A percentile compares a stretch with the other conserved stretches of the same genome.
phyloP scores from a whole-genome alignment of 2,113 vertebrate species.

The Notarius lentiginosus region DNA sequence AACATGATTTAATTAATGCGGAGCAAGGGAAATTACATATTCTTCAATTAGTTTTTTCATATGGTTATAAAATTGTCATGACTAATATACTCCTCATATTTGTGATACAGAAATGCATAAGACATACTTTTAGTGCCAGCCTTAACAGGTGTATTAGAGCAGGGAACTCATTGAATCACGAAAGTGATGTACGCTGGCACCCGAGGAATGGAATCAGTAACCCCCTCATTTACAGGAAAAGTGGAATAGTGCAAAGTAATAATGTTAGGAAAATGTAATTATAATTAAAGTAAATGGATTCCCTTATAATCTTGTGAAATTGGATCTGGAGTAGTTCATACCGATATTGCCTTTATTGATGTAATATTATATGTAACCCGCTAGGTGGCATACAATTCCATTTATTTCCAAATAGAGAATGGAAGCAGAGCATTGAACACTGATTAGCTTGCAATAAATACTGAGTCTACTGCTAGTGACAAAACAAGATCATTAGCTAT shows the following conservation, averaged over 20 bases:
- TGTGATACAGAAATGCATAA: background rate
- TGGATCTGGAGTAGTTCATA: background rate
- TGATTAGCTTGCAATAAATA: background rate
- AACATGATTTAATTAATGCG: background rate
- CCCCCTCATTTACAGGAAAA: background rate
- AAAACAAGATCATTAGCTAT: background rate
- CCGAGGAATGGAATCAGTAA: background rate
- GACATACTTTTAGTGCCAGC: background rate
- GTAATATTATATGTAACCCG: conserved; percentile 54
- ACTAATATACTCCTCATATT: background rate
- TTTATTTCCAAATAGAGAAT: background rate
- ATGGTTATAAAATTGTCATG: background rate
- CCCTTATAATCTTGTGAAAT: background rate
- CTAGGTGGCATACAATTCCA: conserved; percentile 49
- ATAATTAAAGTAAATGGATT: background rate
- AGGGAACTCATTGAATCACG: background rate
- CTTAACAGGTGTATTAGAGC: background rate
- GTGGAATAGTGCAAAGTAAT: background rate
- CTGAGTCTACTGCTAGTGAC: background rate
- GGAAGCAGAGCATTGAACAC: background rate
- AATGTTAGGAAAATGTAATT: background rate
- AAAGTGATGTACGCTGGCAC: background rate
- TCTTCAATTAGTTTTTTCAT: background rate
- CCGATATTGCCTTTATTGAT: background rate
- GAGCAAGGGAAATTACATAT: background rate